phyloP scores from a whole-genome alignment of 1,140 invertebrate genomes.

The Druon quercuslanigerum region DNA sequence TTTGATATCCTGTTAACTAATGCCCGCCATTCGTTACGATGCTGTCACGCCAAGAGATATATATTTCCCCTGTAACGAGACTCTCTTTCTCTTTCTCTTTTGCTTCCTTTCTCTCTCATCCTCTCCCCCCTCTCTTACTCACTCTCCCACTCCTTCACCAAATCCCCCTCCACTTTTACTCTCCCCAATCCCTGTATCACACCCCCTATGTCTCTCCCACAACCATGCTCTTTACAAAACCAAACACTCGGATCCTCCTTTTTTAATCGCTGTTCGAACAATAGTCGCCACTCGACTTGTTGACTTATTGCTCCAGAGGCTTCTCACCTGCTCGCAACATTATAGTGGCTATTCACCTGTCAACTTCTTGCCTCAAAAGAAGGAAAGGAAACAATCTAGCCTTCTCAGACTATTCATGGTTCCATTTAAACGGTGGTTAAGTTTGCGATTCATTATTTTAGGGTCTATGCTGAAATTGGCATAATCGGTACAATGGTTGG shows the following conservation, averaged over 20 bases:
- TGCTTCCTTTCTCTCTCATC: slow-evolving; percentile 48
- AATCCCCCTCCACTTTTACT: not conserved
- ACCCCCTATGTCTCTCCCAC: not conserved
- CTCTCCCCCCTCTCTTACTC: slow-evolving; percentile 36
- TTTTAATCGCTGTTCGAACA: slow-evolving; percentile 14
- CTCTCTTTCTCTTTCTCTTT: slow-evolving; percentile 49
- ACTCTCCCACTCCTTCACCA: not conserved
- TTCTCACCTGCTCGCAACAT: slow-evolving; percentile 21
- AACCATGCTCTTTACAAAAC: not conserved
- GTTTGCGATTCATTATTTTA: too few relatives aligned
- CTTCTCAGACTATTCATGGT: not conserved
- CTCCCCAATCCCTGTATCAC: slow-evolving; percentile 43
- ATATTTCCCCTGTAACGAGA: slow-evolving; percentile 59
- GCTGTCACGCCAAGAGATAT: slow-evolving; percentile 60
- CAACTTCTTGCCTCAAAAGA: not conserved
- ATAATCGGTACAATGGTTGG: too few relatives aligned
- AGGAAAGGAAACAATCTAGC: not conserved
- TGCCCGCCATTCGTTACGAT: slow-evolving; percentile 74
- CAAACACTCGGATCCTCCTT: not conserved
- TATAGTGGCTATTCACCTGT: not conserved
- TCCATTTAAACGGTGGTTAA: too few relatives aligned
- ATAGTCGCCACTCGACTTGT: slow-evolving; percentile 18
- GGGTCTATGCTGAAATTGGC: too few relatives aligned
- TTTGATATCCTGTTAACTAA: slow-evolving; percentile 77
- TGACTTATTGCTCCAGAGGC: slow-evolving; percentile 5